These are phyloP conservation scores for Aplocera efformata DNA, from an alignment of 2,888 invertebrate species.

Conservation along the genomic window DNA sequence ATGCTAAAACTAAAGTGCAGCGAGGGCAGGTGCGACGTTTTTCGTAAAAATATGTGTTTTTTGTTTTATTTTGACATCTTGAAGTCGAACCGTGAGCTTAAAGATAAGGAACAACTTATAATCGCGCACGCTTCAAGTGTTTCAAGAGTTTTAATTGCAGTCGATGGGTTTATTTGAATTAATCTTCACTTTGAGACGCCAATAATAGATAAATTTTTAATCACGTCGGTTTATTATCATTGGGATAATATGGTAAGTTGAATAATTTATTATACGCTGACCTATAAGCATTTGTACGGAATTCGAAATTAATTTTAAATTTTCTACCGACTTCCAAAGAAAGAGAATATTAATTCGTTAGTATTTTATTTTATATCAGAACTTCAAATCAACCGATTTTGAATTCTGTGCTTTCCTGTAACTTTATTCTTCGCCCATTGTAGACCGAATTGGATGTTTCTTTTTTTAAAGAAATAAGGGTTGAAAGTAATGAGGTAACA, in stretches of 20 bases:
- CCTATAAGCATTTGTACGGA: too few species aligned
- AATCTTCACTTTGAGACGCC: constrained; percentile 14
- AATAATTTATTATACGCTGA: too few species aligned
- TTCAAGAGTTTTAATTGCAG: constrained; percentile 14
- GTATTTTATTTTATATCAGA: too few species aligned
- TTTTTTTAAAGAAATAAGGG: too few species aligned
- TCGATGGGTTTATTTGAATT: constrained; percentile 13
- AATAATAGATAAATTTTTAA: constrained; percentile 3
- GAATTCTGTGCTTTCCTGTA: too few species aligned
- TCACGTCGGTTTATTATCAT: constrained; percentile 6
- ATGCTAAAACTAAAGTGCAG: constrained; percentile 15
- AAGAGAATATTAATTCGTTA: too few species aligned
- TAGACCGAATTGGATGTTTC: too few species aligned
- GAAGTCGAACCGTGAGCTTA: constrained; percentile 11
- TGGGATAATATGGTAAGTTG: background rate
- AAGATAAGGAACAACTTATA: constrained; percentile 28
- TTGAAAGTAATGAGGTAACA: too few species aligned
- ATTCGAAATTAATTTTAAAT: too few species aligned
- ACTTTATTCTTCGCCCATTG: too few species aligned
- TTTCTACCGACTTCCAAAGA: too few species aligned
- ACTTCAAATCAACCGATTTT: too few species aligned
- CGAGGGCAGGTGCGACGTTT: constrained; percentile 13
- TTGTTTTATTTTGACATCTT: constrained; percentile 21
- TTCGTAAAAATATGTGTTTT: constrained; percentile 16
- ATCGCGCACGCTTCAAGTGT: constrained; percentile 7